Conservation (phyloP, 2,888 invertebrate species). For the Ecliptopera silaceata region DNA sequence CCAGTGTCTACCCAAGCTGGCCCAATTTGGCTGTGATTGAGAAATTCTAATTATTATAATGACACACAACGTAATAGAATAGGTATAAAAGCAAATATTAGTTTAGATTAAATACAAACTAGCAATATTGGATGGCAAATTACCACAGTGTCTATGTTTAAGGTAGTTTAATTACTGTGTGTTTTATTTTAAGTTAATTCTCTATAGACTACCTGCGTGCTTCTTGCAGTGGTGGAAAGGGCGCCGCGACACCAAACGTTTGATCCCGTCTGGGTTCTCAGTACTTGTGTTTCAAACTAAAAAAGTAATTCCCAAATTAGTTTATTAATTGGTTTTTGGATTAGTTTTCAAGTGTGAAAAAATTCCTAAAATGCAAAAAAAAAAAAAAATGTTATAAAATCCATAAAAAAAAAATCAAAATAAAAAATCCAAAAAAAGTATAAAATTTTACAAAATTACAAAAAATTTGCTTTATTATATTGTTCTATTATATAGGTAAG, state of each 20-base stretch:
- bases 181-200: conserved; percentile 3
- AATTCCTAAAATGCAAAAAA: neutral
- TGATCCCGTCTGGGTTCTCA: neutral
- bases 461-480: neutral
- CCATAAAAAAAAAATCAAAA: neutral
- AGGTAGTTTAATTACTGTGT: conserved; percentile 12
- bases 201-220: neutral
- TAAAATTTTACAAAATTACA: neutral
- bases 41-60: neutral
- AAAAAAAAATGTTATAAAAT: neutral
- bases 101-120: neutral
- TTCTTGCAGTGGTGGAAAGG: neutral
- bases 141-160: conserved; percentile 16
- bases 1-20: neutral
- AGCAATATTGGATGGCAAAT: conserved; percentile 8
- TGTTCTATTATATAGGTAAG: too few species aligned
- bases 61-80: neutral
- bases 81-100: neutral
- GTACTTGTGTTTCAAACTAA: neutral
- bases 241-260: neutral
- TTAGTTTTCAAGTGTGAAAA: too few species aligned
- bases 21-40: neutral
- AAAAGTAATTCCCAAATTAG: neutral
- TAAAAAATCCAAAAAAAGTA: neutral
- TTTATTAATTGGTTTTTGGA: too few species aligned